phyloP scores from a whole-genome alignment of 2,888 invertebrate species.

The Acleris emargana region DNA sequence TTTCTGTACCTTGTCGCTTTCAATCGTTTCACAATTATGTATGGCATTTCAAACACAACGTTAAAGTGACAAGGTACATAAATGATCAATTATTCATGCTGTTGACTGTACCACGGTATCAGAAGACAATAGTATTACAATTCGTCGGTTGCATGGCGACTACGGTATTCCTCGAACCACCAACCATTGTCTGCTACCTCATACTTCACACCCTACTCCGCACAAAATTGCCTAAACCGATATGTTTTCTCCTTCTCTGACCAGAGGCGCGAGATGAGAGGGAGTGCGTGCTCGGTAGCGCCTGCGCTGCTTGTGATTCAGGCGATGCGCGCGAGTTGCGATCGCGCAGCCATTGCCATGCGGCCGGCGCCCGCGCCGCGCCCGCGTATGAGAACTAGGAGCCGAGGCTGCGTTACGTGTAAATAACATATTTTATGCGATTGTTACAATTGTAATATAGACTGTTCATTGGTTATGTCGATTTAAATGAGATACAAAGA shows the following conservation, averaged over 20 bases:
- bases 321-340: constrained; percentile 43
- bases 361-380: constrained; percentile 22
- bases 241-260: constrained; percentile 9
- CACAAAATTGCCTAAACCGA: constrained; percentile 24
- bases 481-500: background rate
- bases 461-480: background rate
- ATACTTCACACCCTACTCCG: constrained; percentile 1
- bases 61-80: too few relatives aligned
- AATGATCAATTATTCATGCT: too few relatives aligned
- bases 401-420: constrained; percentile 18
- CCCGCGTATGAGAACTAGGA: constrained; percentile 27
- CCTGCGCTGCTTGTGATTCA: constrained; percentile 27
- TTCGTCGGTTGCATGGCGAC: background rate
- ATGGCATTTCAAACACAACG: too few relatives aligned
- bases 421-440: constrained; percentile 9
- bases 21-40: too few relatives aligned
- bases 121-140: too few relatives aligned
- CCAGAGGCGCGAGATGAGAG: constrained; percentile 5
- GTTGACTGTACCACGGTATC: too few relatives aligned
- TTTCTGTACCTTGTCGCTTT: too few relatives aligned
- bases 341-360: constrained; percentile 48
- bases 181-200: constrained; percentile 3
- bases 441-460: constrained; percentile 3
- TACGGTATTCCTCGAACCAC: constrained; percentile 9
- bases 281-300: constrained; percentile 5